Conservation (phyloP, 2,797 vertebrate genomes). For the Denticeps clupeoides region DNA sequence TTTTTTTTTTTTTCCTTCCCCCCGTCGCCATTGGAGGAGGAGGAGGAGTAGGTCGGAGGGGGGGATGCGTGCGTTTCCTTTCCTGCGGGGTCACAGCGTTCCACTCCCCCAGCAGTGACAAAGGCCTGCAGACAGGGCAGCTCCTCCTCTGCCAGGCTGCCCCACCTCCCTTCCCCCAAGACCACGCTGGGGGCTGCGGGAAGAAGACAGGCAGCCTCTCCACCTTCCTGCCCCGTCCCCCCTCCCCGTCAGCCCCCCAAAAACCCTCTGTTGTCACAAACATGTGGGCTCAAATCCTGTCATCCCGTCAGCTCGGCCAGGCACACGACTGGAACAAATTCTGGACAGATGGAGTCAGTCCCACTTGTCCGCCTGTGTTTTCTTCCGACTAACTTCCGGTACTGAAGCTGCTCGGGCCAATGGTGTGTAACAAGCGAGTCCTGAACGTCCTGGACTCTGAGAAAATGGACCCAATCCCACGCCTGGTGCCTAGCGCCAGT, state of each 20-base stretch:
- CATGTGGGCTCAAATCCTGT: constrained; percentile 38
- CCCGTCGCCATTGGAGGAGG: constrained; percentile 52
- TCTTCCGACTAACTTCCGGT: background rate
- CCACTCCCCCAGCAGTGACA: constrained; percentile 61
- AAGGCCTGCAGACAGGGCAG: constrained; percentile 60
- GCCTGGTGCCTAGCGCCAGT: background rate
- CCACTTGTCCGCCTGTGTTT: background rate
- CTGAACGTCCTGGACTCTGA: background rate
- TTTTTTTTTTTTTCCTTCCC: constrained; percentile 67
- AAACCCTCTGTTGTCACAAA: constrained; percentile 5
- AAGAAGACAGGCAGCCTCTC: constrained; percentile 37
- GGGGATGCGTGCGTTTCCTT: constrained; percentile 70
- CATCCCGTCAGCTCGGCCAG: constrained; percentile 21
- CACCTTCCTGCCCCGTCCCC: constrained; percentile 35
- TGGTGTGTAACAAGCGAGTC: too few relatives aligned
- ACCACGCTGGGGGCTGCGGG: constrained; percentile 55
- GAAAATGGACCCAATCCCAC: background rate
- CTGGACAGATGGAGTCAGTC: constrained; percentile 30
- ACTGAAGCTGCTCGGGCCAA: background rate
- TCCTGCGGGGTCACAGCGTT: constrained; percentile 70
- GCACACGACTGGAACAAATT: constrained; percentile 45
- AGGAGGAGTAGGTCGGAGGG: constrained; percentile 15
- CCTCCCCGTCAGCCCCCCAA: constrained; percentile 1
- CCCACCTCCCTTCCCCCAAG: background rate
- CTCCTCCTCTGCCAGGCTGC: constrained; percentile 40